Evolutionary conservation across 2,113 vertebrate species (phyloP).

Genomic region (Platysteira castanea): DNA sequence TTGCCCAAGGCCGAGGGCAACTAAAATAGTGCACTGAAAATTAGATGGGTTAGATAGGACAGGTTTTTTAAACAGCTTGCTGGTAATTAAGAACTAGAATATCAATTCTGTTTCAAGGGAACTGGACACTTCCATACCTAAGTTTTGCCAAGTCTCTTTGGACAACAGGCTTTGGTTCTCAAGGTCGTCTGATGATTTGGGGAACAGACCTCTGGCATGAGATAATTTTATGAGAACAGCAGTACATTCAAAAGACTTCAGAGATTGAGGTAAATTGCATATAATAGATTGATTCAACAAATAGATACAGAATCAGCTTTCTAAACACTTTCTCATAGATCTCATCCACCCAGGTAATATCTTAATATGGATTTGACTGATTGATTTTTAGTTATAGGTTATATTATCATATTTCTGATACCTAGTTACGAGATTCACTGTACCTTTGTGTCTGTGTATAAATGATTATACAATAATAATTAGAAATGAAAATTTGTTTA

Average conservation of each 20-base stretch:
- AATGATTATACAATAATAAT: background rate
- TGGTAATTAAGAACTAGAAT: background rate
- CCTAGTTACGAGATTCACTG: background rate
- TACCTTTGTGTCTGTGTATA: background rate
- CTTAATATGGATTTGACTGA: background rate
- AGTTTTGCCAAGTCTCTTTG: background rate
- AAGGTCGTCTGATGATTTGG: background rate
- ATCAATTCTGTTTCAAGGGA: background rate
- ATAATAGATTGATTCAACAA: background rate
- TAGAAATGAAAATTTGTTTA: background rate
- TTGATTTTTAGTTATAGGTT: background rate
- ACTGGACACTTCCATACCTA: background rate
- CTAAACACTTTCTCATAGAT: background rate
- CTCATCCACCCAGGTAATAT: background rate
- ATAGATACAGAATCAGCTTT: background rate
- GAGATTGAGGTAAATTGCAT: background rate
- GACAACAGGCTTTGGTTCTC: background rate
- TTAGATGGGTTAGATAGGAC: background rate
- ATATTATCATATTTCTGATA: background rate
- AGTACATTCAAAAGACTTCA: background rate
- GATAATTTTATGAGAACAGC: background rate
- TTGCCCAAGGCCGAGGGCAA: background rate
- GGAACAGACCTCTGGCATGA: background rate
- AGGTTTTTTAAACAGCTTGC: background rate
- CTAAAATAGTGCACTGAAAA: background rate